Evolutionary conservation across 2,797 vertebrate species (phyloP).

Genomic region (Mormyrus hasselquistii): DNA sequence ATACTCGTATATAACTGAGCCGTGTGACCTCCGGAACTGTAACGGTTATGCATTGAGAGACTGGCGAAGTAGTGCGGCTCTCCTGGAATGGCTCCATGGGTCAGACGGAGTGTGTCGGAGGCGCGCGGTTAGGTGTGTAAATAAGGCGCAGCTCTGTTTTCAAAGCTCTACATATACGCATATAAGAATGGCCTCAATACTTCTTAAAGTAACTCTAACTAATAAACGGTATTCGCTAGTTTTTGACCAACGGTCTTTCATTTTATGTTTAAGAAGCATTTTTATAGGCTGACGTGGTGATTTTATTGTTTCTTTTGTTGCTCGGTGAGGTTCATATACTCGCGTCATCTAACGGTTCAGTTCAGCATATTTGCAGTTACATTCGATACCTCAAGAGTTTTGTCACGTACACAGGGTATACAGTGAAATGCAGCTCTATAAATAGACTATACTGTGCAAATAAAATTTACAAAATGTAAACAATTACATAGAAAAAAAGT

Average conservation of each 20-base stretch:
- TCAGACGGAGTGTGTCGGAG: not conserved
- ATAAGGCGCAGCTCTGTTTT: not conserved
- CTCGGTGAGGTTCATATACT: not conserved
- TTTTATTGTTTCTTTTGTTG: not conserved
- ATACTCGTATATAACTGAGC: not conserved
- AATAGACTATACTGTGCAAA: not conserved
- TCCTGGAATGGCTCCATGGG: not conserved
- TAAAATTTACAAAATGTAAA: not conserved
- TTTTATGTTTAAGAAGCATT: not conserved
- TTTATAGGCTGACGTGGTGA: not conserved
- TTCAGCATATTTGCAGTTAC: not conserved
- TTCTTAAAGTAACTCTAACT: not conserved
- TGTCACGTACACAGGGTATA: not conserved
- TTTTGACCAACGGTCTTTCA: not conserved
- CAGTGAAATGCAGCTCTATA: not conserved
- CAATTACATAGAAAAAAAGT: not conserved
- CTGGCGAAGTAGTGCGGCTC: not conserved
- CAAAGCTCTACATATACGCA: not conserved
- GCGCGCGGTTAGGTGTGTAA: not conserved
- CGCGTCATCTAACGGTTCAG: not conserved
- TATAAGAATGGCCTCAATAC: not conserved
- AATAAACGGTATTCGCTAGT: not conserved
- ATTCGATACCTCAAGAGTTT: not conserved
- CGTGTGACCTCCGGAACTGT: not conserved
- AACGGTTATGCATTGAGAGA: not conserved